Evolutionary conservation across 2,797 vertebrate genomes (phyloP), one percentile per base, ranked within the genome.

Genomic region (Bradypodion ventrale): DNA sequence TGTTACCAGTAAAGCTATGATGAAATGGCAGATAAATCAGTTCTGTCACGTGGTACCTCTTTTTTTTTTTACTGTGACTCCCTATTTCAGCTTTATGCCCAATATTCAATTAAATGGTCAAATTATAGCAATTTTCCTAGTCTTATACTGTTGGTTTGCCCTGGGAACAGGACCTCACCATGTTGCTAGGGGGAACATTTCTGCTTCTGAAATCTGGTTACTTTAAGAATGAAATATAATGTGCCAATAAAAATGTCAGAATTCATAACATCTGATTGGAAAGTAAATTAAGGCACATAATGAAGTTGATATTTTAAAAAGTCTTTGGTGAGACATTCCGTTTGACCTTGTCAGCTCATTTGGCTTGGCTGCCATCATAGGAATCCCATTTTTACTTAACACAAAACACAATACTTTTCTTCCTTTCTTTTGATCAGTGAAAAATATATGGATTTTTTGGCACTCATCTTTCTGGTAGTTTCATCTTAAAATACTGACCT

Each of bases 231-330:
- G 73, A 81, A 81, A 85, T 85, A 70, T 62, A 81, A 69, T 40
- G 25, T 76, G 73, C n/a, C 73, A 81, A 81, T 81, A 85, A 85
- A 85, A 85, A 69, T 49, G 73, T 81, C 84, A 81, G 65, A 15
- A 70, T 70, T 69, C 81, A 76, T 62, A 40, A 77, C 37, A 19
- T 40, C 65, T 81, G 40, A 40, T 49, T 76, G 78, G 65, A 80
- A 76, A 81, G 40, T 35, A 76, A 70, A 70, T 70, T 10, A 59
- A 81, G 76, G 65, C 25, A 29, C n/a, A 52, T 81, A 69, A 3
- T 23, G 40, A 76, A 85, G 56, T 25, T 62, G 65, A 12, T 46
- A 77, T 76, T 81, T 75, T 62, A 56, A 74, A 76, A 81, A 37
- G 73, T 37, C 78, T 81, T 81, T 76, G 65, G 65, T 70, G 73